A percentile compares a stretch with the other conserved stretches of the same genome.
Conservation (phyloP, 2,888 invertebrate species). For the Hydriomena furcata region DNA sequence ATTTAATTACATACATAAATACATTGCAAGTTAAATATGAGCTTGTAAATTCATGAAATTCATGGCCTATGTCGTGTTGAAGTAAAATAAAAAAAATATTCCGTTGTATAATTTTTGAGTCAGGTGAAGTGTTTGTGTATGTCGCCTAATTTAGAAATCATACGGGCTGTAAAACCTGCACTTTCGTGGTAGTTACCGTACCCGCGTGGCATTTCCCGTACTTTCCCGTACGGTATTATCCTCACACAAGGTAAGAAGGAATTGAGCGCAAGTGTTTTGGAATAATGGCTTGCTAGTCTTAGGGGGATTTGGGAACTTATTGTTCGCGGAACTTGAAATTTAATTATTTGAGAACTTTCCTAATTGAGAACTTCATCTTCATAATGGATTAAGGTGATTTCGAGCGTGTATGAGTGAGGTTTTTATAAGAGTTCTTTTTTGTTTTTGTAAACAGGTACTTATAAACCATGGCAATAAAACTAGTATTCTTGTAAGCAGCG, state of each 20-base stretch:
- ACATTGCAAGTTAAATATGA: too few relatives aligned
- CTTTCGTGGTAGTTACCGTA: too few relatives aligned
- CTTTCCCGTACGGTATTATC: conserved; percentile 1
- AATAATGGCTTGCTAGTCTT: conserved; percentile 29
- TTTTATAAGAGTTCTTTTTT: background rate
- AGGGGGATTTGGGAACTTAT: conserved; percentile 20
- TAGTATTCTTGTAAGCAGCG: too few relatives aligned
- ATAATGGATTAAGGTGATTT: too few relatives aligned
- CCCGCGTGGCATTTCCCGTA: background rate
- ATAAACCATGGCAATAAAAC: too few relatives aligned
- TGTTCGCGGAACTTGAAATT: conserved; percentile 15
- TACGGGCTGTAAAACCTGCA: background rate
- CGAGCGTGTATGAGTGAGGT: too few relatives aligned
- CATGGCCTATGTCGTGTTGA: too few relatives aligned
- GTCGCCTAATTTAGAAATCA: conserved; percentile 3
- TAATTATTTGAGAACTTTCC: conserved; percentile 17
- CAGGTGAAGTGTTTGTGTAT: background rate
- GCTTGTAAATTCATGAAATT: too few relatives aligned
- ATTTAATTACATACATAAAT: too few relatives aligned
- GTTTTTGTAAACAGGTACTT: background rate
- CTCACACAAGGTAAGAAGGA: conserved; percentile 9
- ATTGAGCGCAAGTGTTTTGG: conserved; percentile 22
- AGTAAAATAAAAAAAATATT: background rate
- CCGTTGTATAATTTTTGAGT: background rate
- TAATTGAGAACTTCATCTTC: conserved; percentile 13